Evolutionary conservation across 2,113 vertebrate species (phyloP).

Genomic region (Syrmaticus mikado): DNA sequence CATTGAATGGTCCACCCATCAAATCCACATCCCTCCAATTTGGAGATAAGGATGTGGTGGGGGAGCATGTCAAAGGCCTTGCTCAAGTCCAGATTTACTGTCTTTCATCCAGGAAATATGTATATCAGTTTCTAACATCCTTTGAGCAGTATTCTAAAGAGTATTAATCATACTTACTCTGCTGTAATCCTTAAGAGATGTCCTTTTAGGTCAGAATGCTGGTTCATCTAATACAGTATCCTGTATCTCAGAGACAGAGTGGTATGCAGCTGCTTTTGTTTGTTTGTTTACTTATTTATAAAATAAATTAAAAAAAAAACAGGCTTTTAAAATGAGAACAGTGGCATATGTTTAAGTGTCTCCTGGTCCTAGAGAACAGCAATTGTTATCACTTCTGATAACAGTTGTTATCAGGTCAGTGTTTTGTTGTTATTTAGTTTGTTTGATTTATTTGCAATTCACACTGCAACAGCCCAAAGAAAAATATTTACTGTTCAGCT

Average conservation of each 20-base stretch:
- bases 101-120: not conserved
- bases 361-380: accelerated
- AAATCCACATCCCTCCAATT: too few relatives aligned
- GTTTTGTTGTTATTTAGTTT: not conserved
- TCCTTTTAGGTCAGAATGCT: not conserved
- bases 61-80: too few relatives aligned
- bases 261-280: not conserved
- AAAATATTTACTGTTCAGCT: not conserved
- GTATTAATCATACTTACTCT: not conserved
- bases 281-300: not conserved
- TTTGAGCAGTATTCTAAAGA: not conserved
- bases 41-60: too few relatives aligned
- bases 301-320: not conserved
- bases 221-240: not conserved
- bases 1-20: too few relatives aligned
- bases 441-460: not conserved
- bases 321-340: not conserved
- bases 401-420: not conserved
- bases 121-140: accelerated
- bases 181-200: not conserved
- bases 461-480: not conserved
- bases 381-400: not conserved
- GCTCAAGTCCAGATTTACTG: not conserved
- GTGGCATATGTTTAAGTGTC: not conserved
- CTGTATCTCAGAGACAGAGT: not conserved